These are phyloP conservation scores for Luffia ferchaultella DNA, from an alignment of 2,888 invertebrate species.

Conservation along the genomic window DNA sequence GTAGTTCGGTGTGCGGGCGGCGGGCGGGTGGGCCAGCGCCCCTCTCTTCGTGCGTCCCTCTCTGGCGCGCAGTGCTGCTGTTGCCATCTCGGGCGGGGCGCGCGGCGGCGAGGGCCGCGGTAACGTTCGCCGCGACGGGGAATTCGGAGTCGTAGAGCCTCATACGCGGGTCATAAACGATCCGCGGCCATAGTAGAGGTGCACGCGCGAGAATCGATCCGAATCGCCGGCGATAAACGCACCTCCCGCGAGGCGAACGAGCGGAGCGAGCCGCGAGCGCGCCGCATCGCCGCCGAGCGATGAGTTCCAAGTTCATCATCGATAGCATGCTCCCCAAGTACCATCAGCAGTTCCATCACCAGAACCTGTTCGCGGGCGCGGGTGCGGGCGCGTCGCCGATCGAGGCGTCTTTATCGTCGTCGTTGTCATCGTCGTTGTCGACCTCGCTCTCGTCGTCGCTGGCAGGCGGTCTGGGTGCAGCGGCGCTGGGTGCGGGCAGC, in stretches of 20 bases:
- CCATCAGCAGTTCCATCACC: conserved; percentile 76
- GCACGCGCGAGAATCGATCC: conserved; percentile 68
- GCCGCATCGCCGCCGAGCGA: conserved; percentile 73
- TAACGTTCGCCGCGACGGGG: conserved; percentile 70
- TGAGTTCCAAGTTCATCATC: conserved; percentile 97
- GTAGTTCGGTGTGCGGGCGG: neutral
- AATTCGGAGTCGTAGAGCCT: conserved; percentile 86
- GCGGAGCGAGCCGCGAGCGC: conserved; percentile 25
- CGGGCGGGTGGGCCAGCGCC: conserved; percentile 33
- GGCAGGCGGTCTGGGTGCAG: conserved; percentile 69
- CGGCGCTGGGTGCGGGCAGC: conserved; percentile 68
- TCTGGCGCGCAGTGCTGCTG: conserved; percentile 50
- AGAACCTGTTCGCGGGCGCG: conserved; percentile 60
- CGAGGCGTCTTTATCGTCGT: conserved; percentile 71
- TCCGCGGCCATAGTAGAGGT: conserved; percentile 74
- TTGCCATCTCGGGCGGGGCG: conserved; percentile 61
- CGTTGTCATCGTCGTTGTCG: conserved; percentile 66
- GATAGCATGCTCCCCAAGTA: conserved; percentile 98
- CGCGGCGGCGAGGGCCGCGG: conserved; percentile 38
- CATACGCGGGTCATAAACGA: conserved; percentile 88
- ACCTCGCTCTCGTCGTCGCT: conserved; percentile 66
- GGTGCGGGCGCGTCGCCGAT: conserved; percentile 77
- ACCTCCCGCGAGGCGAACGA: conserved; percentile 64
- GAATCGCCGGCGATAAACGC: conserved; percentile 65
- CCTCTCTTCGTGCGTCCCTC: conserved; percentile 33